Evolutionary conservation across 2,888 invertebrate species (phyloP).

Genomic region (Copidosoma aretas): DNA sequence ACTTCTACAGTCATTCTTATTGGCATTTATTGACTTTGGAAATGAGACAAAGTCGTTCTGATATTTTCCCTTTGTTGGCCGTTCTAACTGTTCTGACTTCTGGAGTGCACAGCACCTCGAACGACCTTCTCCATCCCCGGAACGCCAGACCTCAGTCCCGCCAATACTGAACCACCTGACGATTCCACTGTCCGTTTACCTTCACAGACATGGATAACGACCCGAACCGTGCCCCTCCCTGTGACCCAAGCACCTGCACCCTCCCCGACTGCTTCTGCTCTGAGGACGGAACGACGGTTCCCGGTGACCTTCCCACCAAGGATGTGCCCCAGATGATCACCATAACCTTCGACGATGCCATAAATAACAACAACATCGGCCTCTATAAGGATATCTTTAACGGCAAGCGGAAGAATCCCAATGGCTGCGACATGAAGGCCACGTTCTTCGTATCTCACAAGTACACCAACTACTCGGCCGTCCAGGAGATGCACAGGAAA

Average conservation of each 20-base stretch:
- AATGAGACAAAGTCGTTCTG: too few relatives aligned
- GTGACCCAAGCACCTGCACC: slow-evolving; percentile 84
- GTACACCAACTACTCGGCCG: slow-evolving; percentile 92
- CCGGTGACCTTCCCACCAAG: slow-evolving; percentile 81
- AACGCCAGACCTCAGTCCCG: too few relatives aligned
- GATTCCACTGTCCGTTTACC: background rate
- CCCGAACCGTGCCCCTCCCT: slow-evolving; percentile 90
- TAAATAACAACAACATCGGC: slow-evolving; percentile 94
- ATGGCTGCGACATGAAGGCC: slow-evolving; percentile 91
- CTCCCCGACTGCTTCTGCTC: slow-evolving; percentile 94
- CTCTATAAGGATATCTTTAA: slow-evolving; percentile 92
- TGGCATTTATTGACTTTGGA: too few relatives aligned
- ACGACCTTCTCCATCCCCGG: too few relatives aligned
- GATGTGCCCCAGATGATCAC: slow-evolving; percentile 95
- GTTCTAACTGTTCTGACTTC: too few relatives aligned
- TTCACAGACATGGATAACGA: slow-evolving; percentile 87
- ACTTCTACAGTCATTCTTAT: too few relatives aligned
- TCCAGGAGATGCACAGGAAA: slow-evolving; percentile 87
- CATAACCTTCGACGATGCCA: slow-evolving; percentile 92
- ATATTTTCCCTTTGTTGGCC: too few relatives aligned
- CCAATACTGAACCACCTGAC: too few relatives aligned
- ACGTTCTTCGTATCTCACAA: slow-evolving; percentile 93
- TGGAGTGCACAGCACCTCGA: too few relatives aligned
- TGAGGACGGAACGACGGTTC: slow-evolving; percentile 86
- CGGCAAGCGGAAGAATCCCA: slow-evolving; percentile 87